Base-by-base conservation (phyloP, 1,140 invertebrate genomes). In the Tigriopus japonicus region DNA sequence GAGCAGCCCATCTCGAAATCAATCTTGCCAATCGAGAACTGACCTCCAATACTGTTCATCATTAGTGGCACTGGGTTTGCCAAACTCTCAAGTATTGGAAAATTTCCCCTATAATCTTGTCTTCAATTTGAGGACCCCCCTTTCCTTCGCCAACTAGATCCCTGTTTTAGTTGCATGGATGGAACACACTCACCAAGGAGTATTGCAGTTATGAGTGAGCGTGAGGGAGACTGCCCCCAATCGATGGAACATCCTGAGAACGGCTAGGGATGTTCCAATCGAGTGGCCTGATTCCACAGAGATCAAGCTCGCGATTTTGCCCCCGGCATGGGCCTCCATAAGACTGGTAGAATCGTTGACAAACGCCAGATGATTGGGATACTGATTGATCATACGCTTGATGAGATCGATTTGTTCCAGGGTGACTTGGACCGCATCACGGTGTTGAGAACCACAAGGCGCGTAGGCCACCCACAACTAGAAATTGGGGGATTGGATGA, bases 391-490 rank as follows among this genome's bases (percentile, higher is more conserved):
- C 24, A 89, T 78, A 65, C 86, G 77, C 68, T 85, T 82, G 65
- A 90, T 89, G 55, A 87, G 76, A 69, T 90, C 87, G 65, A 89
- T 82, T 71, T 90, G 87, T 65, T 90, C 87, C 66, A 91, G 73
- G 12, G 85, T 85, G 66, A 86, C 72, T 68, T 87, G 83, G 42
- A 89, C 85, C 6, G 86, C 85, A 69, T 90, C 86, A 66, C 84
- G 78, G 69, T 85, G 81, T 68, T 87, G 85, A n/a, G 84, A 79
- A 58, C 81, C 80, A 70, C 87, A 91, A 6, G 82, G 81, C 49
- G 85, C 84, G 73, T 88, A 91, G 53, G 84, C 84, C 42, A 84
- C 85, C 86, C 86, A 90, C 71, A 90, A 88, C 85, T 91, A 42
- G n/a, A 61, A n/a, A 54, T 23, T 23, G 24, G 17, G 21, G 21